A percentile compares a stretch with the other conserved stretches of the same genome.
Conservation (phyloP, 2,113 vertebrate species). For the Tragulus kanchil region DNA sequence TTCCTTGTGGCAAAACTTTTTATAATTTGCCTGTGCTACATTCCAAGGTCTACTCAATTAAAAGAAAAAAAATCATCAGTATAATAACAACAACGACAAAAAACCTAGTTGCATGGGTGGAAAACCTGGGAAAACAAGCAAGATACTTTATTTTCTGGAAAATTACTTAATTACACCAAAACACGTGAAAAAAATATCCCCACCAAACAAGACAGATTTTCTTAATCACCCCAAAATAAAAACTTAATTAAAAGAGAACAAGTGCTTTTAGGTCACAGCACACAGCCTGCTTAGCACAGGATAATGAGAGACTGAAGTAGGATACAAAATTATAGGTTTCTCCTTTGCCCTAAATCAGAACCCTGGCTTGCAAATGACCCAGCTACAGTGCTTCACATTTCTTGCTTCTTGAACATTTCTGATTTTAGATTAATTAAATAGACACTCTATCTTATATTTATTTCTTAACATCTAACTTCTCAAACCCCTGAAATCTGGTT, state of each 20-base stretch:
- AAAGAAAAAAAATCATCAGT: background rate
- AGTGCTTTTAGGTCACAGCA: constrained; percentile 54
- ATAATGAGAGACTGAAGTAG: constrained; percentile 51
- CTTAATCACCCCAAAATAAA: constrained; percentile 47
- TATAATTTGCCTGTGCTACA: background rate
- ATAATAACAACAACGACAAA: too few species aligned
- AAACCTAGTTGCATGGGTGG: background rate
- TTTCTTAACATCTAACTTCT: constrained; percentile 42
- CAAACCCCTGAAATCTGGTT: constrained; percentile 45
- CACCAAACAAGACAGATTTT: background rate
- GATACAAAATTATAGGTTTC: background rate
- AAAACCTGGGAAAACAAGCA: background rate
- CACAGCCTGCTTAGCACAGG: constrained; percentile 17
- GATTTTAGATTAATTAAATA: constrained; percentile 28
- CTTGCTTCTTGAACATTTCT: background rate
- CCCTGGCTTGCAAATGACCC: background rate
- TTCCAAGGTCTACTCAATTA: background rate
- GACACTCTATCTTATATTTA: background rate
- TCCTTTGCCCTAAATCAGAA: background rate
- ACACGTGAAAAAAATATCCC: background rate
- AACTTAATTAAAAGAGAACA: constrained; percentile 37
- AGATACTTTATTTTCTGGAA: background rate
- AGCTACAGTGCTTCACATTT: background rate
- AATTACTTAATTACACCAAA: constrained; percentile 22
- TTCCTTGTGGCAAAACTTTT: background rate